phyloP scores from a whole-genome alignment of 2,888 invertebrate species.

The Cecidostiba fungosa region DNA sequence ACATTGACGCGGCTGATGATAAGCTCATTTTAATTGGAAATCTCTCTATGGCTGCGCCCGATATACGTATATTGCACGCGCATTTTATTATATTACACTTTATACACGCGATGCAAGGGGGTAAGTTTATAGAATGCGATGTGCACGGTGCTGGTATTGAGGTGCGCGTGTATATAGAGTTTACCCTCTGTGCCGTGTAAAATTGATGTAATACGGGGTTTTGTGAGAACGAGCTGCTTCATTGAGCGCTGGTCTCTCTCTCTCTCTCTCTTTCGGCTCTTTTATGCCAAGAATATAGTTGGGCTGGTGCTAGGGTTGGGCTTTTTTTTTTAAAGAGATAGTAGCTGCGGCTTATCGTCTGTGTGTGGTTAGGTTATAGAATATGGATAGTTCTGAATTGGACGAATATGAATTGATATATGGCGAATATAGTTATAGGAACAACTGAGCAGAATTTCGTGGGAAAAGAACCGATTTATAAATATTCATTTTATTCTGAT shows the following conservation, averaged over 20 bases:
- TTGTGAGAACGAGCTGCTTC: not conserved
- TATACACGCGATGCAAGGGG: not conserved
- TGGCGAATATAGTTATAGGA: no score
- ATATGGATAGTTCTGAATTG: no score
- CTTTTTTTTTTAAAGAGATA: not conserved
- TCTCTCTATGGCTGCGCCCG: slow-evolving; percentile 64
- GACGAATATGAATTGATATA: no score
- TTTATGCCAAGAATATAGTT: not conserved
- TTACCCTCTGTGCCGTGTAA: not conserved
- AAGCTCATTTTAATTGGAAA: slow-evolving; percentile 75
- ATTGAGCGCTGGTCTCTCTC: not conserved
- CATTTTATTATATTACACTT: not conserved
- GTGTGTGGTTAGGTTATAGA: no score
- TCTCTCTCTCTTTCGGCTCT: not conserved
- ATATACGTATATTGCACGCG: not conserved
- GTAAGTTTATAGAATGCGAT: not conserved
- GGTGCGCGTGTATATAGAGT: not conserved
- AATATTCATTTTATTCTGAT: no score
- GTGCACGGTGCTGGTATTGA: not conserved
- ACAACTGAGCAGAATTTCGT: no score
- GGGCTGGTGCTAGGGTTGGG: not conserved
- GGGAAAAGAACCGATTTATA: no score
- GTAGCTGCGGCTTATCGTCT: no score
- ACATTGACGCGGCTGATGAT: slow-evolving; percentile 68
- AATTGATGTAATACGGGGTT: not conserved